Percentiles rank a stretch among this genome's conserved stretches.
Evolutionary conservation across 2,888 invertebrate species (phyloP).

Genomic region (Ernsta delagoae): DNA sequence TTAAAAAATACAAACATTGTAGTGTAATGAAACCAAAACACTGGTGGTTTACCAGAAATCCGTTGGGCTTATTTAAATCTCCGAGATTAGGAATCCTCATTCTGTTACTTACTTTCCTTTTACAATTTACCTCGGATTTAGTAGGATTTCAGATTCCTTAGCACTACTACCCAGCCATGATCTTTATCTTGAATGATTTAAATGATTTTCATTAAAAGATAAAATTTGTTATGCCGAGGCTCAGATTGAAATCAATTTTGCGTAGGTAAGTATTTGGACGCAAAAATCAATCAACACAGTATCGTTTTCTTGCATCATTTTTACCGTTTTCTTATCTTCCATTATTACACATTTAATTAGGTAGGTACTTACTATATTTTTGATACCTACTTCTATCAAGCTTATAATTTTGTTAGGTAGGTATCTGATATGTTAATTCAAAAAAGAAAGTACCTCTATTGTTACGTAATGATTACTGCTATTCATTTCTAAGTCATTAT

Average conservation of each 20-base stretch:
- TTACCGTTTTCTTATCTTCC: not conserved
- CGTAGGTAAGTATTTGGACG: too few relatives aligned
- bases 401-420: not conserved
- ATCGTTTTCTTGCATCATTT: not conserved
- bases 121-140: slow-evolving; percentile 24
- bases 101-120: slow-evolving; percentile 10
- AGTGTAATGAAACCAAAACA: not conserved
- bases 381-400: not conserved
- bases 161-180: not conserved
- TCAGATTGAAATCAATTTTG: too few relatives aligned
- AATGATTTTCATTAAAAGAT: slow-evolving; percentile 8
- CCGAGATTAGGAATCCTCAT: slow-evolving; percentile 10
- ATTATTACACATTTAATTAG: not conserved
- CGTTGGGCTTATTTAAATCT: slow-evolving; percentile 20
- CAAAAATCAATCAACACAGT: not conserved
- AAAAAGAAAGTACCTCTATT: not conserved
- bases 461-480: not conserved
- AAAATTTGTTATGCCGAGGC: not conserved
- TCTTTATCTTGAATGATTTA: slow-evolving; percentile 2
- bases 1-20: not conserved
- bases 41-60: slow-evolving; percentile 12
- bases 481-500: not conserved
- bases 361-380: not conserved
- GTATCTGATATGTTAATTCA: not conserved
- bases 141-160: slow-evolving; percentile 21